A percentile compares a stretch with the other conserved stretches of the same genome.
phyloP scores from a whole-genome alignment of 2,888 invertebrate species.

The Scrobipalpa costella region DNA sequence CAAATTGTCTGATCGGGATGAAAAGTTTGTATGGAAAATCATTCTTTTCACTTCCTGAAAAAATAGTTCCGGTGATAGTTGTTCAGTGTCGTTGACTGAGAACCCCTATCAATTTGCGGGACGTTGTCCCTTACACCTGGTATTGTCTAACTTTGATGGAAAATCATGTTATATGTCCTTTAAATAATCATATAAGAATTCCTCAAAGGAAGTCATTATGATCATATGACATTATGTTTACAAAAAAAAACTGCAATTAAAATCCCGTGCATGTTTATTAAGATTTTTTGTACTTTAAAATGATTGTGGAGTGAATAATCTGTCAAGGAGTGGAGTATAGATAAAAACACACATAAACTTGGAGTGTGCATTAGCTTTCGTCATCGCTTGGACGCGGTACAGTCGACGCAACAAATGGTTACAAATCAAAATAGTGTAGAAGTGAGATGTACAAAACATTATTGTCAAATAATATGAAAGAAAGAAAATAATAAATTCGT shows the following conservation, averaged over 20 bases:
- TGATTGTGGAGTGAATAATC: constrained; percentile 7
- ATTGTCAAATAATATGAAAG: no score
- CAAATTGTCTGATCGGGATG: no score
- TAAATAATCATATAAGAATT: not conserved
- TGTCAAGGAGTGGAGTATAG: not conserved
- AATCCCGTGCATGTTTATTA: not conserved
- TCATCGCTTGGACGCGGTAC: not conserved
- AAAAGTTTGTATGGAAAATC: no score
- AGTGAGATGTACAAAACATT: no score
- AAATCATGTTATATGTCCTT: not conserved
- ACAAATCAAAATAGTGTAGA: no score
- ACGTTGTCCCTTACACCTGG: no score
- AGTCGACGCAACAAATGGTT: not conserved
- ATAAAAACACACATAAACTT: not conserved
- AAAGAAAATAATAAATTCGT: no score
- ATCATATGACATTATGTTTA: not conserved
- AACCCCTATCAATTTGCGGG: no score
- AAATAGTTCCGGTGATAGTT: no score
- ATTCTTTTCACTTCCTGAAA: no score
- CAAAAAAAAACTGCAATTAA: constrained; percentile 4
- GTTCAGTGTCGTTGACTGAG: no score
- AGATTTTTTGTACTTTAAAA: not conserved
- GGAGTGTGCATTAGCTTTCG: constrained; percentile 9
- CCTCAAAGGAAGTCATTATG: not conserved
- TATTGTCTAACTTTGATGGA: not conserved